phyloP scores from a whole-genome alignment of 2,113 vertebrate species.

The Sphyrna mokarran region DNA sequence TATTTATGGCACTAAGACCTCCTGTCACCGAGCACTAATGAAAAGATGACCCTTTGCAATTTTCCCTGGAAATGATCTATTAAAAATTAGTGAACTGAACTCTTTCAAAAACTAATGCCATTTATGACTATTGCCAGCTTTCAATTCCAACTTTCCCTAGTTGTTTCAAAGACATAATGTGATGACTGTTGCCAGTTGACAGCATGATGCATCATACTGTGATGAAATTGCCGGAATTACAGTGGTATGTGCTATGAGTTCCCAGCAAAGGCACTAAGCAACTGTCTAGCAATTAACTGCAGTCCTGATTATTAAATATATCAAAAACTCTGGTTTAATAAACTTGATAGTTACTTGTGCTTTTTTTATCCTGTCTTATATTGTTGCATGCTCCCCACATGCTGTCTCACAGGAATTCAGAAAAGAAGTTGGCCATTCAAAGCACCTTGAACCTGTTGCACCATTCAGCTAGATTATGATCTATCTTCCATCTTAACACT shows the following conservation, averaged over 20 bases:
- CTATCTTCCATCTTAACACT: too few species aligned
- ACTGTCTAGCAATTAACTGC: not conserved
- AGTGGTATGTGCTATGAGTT: not conserved
- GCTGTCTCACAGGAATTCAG: not conserved
- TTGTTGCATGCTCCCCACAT: not conserved
- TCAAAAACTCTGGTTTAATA: not conserved
- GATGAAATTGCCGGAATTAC: not conserved
- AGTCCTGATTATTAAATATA: not conserved
- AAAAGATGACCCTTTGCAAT: not conserved
- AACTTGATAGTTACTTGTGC: not conserved
- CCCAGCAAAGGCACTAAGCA: not conserved
- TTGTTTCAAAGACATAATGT: not conserved
- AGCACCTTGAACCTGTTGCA: too few species aligned
- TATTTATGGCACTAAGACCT: not conserved
- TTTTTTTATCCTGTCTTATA: not conserved
- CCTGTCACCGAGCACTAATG: not conserved
- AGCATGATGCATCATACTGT: not conserved
- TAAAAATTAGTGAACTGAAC: not conserved
- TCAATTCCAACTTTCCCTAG: not conserved
- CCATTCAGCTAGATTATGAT: too few species aligned
- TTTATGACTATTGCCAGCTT: not conserved
- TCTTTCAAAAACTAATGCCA: not conserved
- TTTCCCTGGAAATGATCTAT: not conserved
- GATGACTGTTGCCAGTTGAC: not conserved
- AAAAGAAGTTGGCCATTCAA: too few species aligned